Conservation (phyloP, 1,140 invertebrate species). For the Dryas iulia region DNA sequence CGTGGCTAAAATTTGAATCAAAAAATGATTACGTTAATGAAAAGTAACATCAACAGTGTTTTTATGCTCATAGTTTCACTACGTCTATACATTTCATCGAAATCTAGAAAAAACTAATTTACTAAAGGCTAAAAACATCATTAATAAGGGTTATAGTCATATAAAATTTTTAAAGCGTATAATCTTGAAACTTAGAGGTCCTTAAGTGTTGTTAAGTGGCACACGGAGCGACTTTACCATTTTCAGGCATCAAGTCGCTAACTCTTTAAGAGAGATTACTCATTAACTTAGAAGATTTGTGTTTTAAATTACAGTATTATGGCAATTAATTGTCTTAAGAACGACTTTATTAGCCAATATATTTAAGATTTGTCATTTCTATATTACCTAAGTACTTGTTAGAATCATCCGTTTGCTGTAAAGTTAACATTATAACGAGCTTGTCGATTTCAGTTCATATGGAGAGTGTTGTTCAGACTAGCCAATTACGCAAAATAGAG, state of each 20-base stretch:
- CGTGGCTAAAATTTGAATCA: too few relatives aligned
- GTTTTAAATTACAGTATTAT: constrained; percentile 74
- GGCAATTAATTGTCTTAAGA: constrained; percentile 75
- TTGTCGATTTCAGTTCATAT: constrained; percentile 14
- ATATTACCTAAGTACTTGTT: neutral
- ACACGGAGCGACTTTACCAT: constrained; percentile 57
- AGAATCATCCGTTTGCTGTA: neutral
- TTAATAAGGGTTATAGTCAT: neutral
- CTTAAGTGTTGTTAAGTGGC: constrained; percentile 51
- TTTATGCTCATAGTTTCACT: too few relatives aligned
- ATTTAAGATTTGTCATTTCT: constrained; percentile 21
- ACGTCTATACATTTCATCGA: too few relatives aligned
- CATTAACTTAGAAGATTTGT: constrained; percentile 71
- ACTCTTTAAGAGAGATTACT: constrained; percentile 75
- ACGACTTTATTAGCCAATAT: constrained; percentile 55
- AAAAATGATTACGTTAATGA: too few relatives aligned
- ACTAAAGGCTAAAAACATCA: neutral
- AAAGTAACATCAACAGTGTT: too few relatives aligned
- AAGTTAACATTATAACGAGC: neutral
- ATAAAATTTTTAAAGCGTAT: neutral
- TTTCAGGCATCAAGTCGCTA: constrained; percentile 70
- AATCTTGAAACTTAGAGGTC: constrained; percentile 44
- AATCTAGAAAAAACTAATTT: too few relatives aligned
- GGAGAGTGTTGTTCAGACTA: neutral
- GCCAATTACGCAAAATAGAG: neutral